Conservation (phyloP, 2,888 invertebrate species). For the Epinotia ramella region DNA sequence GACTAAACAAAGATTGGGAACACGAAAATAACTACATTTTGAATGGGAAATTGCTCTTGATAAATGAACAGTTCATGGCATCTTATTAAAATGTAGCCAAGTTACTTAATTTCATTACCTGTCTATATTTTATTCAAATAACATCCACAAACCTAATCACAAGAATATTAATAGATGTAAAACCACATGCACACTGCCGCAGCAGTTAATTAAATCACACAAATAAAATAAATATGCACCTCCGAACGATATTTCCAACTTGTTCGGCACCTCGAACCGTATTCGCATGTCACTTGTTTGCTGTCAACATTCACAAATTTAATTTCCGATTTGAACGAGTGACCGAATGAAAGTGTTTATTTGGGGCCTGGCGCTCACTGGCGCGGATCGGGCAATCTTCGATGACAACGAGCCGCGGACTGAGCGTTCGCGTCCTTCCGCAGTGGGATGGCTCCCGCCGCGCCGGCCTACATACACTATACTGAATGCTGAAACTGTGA, state of each 20-base stretch:
- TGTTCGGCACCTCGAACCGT: constrained; percentile 82
- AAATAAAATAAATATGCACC: constrained; percentile 46
- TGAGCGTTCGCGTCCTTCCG: constrained; percentile 69
- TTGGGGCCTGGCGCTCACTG: constrained; percentile 58
- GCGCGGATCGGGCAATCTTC: constrained; percentile 72
- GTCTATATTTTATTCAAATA: neutral
- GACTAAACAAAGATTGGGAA: constrained; percentile 46
- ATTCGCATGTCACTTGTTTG: constrained; percentile 77
- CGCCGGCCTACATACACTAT: constrained; percentile 75
- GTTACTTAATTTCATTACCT: neutral
- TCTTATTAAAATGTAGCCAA: neutral
- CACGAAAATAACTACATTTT: constrained; percentile 54
- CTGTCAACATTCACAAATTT: constrained; percentile 55
- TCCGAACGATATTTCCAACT: constrained; percentile 82
- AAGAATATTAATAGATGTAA: constrained; percentile 43
- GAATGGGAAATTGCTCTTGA: constrained; percentile 40
- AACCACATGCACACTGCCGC: constrained; percentile 20
- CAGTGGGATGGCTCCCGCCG: constrained; percentile 81
- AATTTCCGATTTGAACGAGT: constrained; percentile 54
- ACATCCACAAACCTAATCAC: neutral
- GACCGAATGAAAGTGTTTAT: constrained; percentile 53
- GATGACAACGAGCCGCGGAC: constrained; percentile 74
- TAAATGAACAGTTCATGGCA: neutral
- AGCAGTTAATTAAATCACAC: constrained; percentile 14
- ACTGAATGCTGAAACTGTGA: constrained; percentile 54